These are phyloP conservation scores for Gavialis gangeticus DNA, from an alignment of 2,113 vertebrate genomes.

Conservation along the genomic window DNA sequence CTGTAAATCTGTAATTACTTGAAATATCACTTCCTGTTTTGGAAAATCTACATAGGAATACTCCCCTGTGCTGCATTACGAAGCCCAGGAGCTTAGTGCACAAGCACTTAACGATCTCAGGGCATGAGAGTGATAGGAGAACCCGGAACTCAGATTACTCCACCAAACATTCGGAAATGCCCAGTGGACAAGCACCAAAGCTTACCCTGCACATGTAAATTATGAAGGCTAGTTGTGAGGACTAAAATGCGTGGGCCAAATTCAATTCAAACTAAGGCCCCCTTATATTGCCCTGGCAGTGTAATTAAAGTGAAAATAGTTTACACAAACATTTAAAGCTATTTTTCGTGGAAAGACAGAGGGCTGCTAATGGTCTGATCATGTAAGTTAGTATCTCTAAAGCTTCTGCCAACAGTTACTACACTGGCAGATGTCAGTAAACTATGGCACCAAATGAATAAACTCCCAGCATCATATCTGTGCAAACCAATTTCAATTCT, in stretches of 20 bases:
- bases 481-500: neutral
- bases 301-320: accelerated
- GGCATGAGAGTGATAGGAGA: neutral
- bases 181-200: neutral
- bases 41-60: slow-evolving; percentile 42
- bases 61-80: accelerated
- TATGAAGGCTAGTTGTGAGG: neutral
- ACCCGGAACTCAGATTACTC: accelerated
- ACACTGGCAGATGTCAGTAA: neutral
- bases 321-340: neutral
- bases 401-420: neutral
- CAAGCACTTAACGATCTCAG: accelerated
- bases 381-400: neutral
- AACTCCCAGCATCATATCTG: neutral
- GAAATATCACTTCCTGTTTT: slow-evolving; percentile 81
- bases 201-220: neutral
- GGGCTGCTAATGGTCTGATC: neutral
- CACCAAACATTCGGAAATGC: accelerated
- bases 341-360: neutral
- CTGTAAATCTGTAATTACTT: slow-evolving; percentile 75
- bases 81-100: neutral
- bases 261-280: neutral
- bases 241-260: neutral
- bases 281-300: neutral
- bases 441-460: neutral